Conservation (phyloP, 2,797 vertebrate species). For the Limosa lapponica region DNA sequence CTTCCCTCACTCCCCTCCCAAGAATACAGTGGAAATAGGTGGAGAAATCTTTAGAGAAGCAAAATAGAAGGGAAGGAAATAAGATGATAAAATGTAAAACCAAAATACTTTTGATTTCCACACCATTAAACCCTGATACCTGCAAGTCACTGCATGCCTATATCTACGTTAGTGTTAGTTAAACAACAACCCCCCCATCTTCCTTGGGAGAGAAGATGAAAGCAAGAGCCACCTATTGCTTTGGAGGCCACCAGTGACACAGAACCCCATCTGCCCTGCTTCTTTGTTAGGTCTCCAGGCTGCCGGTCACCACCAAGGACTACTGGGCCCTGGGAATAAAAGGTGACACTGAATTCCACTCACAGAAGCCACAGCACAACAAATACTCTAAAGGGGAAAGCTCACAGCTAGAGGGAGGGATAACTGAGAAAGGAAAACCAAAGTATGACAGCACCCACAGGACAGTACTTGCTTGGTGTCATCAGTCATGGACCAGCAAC, state of each 20-base stretch:
- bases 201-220: not conserved
- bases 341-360: not conserved
- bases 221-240: not conserved
- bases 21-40: not conserved
- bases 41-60: not conserved
- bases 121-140: not conserved
- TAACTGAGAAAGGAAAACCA: not conserved
- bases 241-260: not conserved
- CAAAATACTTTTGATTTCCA: not conserved
- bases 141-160: not conserved
- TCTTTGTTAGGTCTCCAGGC: not conserved
- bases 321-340: conserved; percentile 24
- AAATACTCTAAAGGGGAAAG: not conserved
- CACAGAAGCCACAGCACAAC: not conserved
- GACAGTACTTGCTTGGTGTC: no score
- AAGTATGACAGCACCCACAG: not conserved
- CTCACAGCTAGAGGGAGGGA: not conserved
- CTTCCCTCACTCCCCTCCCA: not conserved
- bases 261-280: not conserved
- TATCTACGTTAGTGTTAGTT: not conserved
- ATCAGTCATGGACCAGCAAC: not conserved
- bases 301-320: conserved; percentile 12
- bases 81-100: no score
- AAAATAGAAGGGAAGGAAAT: not conserved
- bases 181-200: not conserved